Evolutionary conservation across 2,888 invertebrate genomes (phyloP), one percentile per base, ranked within the genome.

Genomic region (Tetanocera ferruginea): DNA sequence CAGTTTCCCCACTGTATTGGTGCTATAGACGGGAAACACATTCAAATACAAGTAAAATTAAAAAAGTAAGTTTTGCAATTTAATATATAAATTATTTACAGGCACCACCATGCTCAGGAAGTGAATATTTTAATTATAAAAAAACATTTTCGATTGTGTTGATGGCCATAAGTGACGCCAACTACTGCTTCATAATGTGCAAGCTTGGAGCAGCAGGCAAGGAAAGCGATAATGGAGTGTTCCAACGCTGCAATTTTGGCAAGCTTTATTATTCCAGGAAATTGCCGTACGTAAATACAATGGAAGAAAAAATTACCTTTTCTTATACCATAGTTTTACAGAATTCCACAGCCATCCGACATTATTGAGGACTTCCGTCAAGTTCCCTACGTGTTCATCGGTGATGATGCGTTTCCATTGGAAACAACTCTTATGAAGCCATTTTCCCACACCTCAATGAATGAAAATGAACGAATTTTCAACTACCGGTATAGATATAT

Each of bases 101-200:
- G 60, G 60, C 60, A 25, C 60, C 60, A 19, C 8, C 60, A 62
- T 62, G 60, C 9, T 62, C 60, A 2, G 28, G 60, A n/a, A 62
- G 60, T 11, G 60, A 62, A n/a, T 62, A 6, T 9, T 62, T 62
- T 23, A 62, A 62, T 62, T 62, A 62, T 11, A 62, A 62, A 11
- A 62, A 62, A 25, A 62, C 25, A 1, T 62, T 25, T 9, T 62
- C 25, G 11, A 25, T 25, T 19, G 25, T 62, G 5, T 14, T 62
- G 1, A 62, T 62, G 60, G 60, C 28, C 3, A 25, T 62, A 62
- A 25, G 60, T 11, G 60, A 62, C 37, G 37, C 37, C 37, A 37
- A 37, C 8, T 37, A 37, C 6, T 37, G 6, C 8, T 37, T 37
- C 8, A 8, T 37, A 6, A 37, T 37, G 37, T 37, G 37, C 37